These are phyloP conservation scores for Sesia bembeciformis DNA, from an alignment of 2,888 invertebrate genomes.

Conservation along the genomic window DNA sequence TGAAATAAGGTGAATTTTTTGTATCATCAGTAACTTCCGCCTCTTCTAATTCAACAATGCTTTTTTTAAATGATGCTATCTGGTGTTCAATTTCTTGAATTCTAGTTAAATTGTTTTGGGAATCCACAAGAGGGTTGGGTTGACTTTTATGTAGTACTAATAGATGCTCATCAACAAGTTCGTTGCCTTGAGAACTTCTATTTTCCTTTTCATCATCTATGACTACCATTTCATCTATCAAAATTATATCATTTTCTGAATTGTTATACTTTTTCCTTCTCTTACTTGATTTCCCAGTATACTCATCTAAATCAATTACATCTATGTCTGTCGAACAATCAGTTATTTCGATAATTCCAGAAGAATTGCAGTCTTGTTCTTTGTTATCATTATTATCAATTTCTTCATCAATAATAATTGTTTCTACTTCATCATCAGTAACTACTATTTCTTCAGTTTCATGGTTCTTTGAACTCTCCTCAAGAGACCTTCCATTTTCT, in stretches of 20 bases:
- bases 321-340: background rate
- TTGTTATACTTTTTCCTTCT: conserved; percentile 8
- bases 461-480: no score
- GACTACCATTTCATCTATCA: background rate
- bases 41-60: conserved; percentile 26
- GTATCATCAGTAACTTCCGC: conserved; percentile 25
- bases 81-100: conserved; percentile 20
- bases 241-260: conserved; percentile 6
- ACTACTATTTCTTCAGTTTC: no score
- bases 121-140: background rate
- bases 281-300: conserved; percentile 1
- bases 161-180: background rate
- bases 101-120: background rate
- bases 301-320: conserved; percentile 13
- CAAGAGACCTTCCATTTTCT: no score
- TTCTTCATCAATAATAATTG: conserved; percentile 15
- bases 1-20: conserved; percentile 25
- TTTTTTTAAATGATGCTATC: conserved; percentile 21
- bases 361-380: no score
- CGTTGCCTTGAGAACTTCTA: background rate
- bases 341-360: no score
- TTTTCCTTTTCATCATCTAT: conserved; percentile 7
- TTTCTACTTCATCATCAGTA: background rate
- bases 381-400: conserved; percentile 7
- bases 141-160: background rate